Base-by-base conservation (phyloP, 2,797 vertebrate species). In the Lerista edwardsae region DNA sequence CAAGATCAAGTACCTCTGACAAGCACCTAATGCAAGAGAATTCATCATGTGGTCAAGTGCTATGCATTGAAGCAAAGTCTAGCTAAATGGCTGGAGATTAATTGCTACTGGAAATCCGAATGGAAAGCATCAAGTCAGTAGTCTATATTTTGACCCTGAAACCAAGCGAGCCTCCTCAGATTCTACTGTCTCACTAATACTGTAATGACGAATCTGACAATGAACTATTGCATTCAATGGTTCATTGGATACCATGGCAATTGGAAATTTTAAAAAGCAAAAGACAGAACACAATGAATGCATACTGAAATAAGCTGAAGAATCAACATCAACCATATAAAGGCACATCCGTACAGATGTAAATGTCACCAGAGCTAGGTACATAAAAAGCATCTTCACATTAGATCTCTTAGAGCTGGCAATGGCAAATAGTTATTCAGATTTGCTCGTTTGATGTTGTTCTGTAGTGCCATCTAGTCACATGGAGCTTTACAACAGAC, bases 1-100 rank as follows among this genome's bases (percentile, higher is more conserved):
- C 87, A 94, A 83, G 94, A 93, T 90, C 86, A 95, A 93, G 91
- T 80, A 91, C 82, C 87, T 85, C 88, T 90, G 77, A 90, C 57
- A 93, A 92, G 73, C 83, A 84, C 51, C 29, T 21, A 84, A 73
- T 82, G 88, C 65, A 73, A 93, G 86, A 92, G 75, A 29, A 93
- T 61, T 84, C 71, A 90, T 90, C 88, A 92, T 75, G 81, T 90
- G 83, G 88, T 90, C 79, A 92, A 84, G 34, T 80, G 57, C 92
- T 31, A 88, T 87, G 91, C 83, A 88, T 12, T 93, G 83, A 80
- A 87, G 64, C 83, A 92, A 72, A 76, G 89, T 62, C 71, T 55
- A 31, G 5, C 82, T 91, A 93, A 93, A 94, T 81, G 61, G n/a
- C 76, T 84, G 78, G 82, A 85, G 84, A 95, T 90, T 90, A 95